phyloP scores from a whole-genome alignment of 35 echinoderm and acorn worm species.

The Diadema setosum region DNA sequence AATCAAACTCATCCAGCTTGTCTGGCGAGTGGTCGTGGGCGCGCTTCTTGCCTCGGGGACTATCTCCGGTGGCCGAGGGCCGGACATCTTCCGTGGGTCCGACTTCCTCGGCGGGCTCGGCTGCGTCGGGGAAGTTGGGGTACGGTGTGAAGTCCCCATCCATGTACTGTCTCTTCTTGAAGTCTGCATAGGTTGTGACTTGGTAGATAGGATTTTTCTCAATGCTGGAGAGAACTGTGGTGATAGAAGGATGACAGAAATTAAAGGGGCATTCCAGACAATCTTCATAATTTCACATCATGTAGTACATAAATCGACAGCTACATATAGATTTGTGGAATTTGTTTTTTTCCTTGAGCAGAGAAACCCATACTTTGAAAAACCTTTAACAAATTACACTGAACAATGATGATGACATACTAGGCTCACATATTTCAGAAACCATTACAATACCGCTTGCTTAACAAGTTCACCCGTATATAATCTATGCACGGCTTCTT shows the following conservation, averaged over 20 bases:
- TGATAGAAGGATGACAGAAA: not conserved
- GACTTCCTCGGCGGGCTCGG: not conserved
- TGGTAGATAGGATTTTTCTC: not conserved
- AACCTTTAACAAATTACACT: too few species aligned
- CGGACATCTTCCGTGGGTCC: not conserved
- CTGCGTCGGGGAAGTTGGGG: not conserved
- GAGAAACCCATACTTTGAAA: too few species aligned
- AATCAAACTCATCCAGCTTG: slow-evolving; percentile 29
- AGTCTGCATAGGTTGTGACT: slow-evolving; percentile 30
- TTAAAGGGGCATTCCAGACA: too few species aligned
- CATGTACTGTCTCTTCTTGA: not conserved
- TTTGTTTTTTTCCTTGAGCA: too few species aligned
- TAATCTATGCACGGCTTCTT: too few species aligned
- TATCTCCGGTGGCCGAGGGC: not conserved
- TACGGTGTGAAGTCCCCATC: not conserved
- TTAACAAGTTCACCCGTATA: too few species aligned
- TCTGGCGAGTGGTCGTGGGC: not conserved
- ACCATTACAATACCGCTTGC: too few species aligned
- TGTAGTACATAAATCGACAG: too few species aligned
- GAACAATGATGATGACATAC: too few species aligned
- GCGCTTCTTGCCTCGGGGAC: not conserved
- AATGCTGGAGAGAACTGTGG: slow-evolving; percentile 15
- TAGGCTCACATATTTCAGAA: too few species aligned
- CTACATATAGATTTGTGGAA: too few species aligned
- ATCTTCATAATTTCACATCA: too few species aligned